phyloP scores from a whole-genome alignment of 2,888 invertebrate species.

The Apodemia mormo region DNA sequence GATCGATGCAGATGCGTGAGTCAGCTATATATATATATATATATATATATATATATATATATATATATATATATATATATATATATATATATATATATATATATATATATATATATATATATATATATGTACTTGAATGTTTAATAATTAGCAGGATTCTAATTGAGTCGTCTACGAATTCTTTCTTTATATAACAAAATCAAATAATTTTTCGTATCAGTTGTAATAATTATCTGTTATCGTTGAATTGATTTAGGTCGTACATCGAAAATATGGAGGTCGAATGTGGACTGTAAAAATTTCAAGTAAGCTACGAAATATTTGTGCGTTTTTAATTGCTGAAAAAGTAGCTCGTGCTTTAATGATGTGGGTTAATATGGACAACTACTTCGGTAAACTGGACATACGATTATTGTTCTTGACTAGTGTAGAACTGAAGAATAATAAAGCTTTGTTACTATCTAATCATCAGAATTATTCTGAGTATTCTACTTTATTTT shows the following conservation, averaged over 20 bases:
- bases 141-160: conserved; percentile 18
- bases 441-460: not conserved
- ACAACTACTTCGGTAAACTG: conserved; percentile 48
- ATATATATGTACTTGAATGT: not conserved
- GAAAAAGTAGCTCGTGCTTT: conserved; percentile 45
- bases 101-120: no score
- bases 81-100: no score
- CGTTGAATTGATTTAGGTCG: conserved; percentile 62
- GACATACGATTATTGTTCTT: conserved; percentile 40
- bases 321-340: conserved; percentile 45
- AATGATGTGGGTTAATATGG: conserved; percentile 47
- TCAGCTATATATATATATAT: no score
- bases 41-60: no score
- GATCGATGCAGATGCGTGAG: no score
- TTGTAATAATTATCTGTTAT: conserved; percentile 75
- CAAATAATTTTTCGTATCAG: conserved; percentile 74
- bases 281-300: conserved; percentile 53
- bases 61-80: no score
- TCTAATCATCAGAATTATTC: no score
- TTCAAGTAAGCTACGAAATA: conserved; percentile 43
- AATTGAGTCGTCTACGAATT: no score
- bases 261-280: conserved; percentile 64
- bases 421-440: conserved; percentile 50
- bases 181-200: conserved; percentile 45
- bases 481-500: no score